Percentiles rank a stretch among this genome's conserved stretches.
phyloP scores from a whole-genome alignment of 2,888 invertebrate genomes.

The Thumatha senex region DNA sequence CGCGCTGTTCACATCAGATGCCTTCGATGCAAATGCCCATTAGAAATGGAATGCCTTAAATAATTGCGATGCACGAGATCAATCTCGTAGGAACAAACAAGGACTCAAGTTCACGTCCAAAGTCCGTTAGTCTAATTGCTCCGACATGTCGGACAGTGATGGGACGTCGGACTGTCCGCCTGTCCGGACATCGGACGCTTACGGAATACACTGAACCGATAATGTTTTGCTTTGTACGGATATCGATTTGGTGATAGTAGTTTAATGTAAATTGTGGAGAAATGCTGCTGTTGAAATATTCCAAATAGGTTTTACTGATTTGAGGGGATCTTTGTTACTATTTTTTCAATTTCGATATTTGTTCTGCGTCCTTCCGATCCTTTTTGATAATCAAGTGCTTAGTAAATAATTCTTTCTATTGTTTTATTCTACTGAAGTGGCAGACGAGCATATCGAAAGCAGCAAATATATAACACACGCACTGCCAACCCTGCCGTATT shows the following conservation, averaged over 20 bases:
- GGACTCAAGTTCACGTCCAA: constrained; percentile 46
- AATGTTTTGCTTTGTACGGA: constrained; percentile 48
- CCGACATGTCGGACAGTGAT: constrained; percentile 58
- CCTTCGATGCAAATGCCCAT: constrained; percentile 12
- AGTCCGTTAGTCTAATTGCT: constrained; percentile 72
- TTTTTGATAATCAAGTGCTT: no score
- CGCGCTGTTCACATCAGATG: constrained; percentile 1
- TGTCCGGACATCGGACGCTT: constrained; percentile 48
- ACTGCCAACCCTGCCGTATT: no score
- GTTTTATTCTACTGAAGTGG: no score
- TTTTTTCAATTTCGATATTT: no score
- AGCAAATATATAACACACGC: no score
- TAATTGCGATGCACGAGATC: constrained; percentile 39
- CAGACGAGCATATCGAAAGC: no score
- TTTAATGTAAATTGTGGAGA: constrained; percentile 35
- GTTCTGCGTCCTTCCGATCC: no score
- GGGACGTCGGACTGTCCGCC: constrained; percentile 45
- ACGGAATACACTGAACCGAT: constrained; percentile 56
- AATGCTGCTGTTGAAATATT: constrained; percentile 4
- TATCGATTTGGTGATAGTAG: constrained; percentile 54
- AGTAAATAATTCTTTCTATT: no score
- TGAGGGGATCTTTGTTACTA: neutral
- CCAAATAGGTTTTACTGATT: neutral
- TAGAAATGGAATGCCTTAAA: constrained; percentile 26
- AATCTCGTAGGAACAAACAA: constrained; percentile 37